Evolutionary conservation across 2,113 vertebrate species (phyloP), one percentile per base, ranked within the genome.

Genomic region (Varanus komodoensis): DNA sequence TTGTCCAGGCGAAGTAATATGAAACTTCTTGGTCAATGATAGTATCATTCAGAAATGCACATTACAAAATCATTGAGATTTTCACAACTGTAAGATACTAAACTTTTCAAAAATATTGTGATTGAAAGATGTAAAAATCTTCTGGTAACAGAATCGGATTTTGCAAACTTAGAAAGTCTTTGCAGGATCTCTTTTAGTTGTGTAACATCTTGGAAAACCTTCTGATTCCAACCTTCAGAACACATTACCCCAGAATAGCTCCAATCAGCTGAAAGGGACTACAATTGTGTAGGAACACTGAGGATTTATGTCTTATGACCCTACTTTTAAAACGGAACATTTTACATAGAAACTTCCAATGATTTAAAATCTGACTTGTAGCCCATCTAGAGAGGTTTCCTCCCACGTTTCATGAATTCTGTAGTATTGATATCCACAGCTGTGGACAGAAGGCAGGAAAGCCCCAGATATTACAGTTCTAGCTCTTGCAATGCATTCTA

Each of bases 51-150:
- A 21, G 57, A 77, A 67, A 89, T 84, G 89, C 54, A 0, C 0
- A 71, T 93, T 94, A 87, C 67, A 0, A 2, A 78, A 91, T 44
- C 91, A 94, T 86, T 89, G 93, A 9, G 91, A 89, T 74, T 84
- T 89, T 90, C 68, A 83, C 83, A 91, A 23, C 80, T 85, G 87
- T 69, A 79, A 29, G 52, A 71, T 5, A 0, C 80, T 91, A 78
- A 90, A 85, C 84, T 78, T 67, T 48, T 81, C 48, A 12, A 7
- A 57, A 71, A 29, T 29, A 78, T 84, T 77, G 77, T 34, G 54
- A 64, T 11, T n/a, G 17, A 50, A 84, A 84, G 34, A 84, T 84
- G 29, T 11, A 64, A 80, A 1, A n/a, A 38, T 52, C 57, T 11
- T 84, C 54, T n/a, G 54, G 48, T 7, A 50, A n/a, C 64, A 69